Conservation (phyloP, 1,140 invertebrate genomes). For the Cryptotermes secundus region DNA sequence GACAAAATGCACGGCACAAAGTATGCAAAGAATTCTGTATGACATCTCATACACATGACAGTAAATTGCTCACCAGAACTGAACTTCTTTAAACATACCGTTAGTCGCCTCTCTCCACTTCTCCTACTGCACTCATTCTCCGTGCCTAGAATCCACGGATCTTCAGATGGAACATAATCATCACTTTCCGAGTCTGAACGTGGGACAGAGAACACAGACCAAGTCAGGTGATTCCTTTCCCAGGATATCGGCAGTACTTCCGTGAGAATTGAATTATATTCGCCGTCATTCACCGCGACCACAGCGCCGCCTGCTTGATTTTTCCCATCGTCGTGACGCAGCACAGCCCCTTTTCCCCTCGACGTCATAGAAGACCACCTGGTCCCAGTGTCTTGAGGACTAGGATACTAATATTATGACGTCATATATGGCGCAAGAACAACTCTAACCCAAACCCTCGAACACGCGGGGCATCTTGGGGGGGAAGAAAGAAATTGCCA, state of each 20-base stretch:
- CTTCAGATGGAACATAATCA: no score
- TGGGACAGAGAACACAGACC: not conserved
- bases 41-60: no score
- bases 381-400: not conserved
- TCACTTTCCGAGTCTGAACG: no score
- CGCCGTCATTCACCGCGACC: not conserved
- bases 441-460: not conserved
- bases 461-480: not conserved
- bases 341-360: not conserved
- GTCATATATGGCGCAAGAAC: not conserved
- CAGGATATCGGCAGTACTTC: not conserved
- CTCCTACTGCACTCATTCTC: no score
- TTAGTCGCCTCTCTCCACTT: no score
- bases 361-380: not conserved
- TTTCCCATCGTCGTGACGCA: not conserved
- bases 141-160: no score
- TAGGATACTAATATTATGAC: not conserved
- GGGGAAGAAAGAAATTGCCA: not conserved
- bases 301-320: not conserved
- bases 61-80: no score
- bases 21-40: no score
- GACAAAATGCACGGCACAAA: no score
- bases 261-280: slow-evolving; percentile 30
- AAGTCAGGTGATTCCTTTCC: slow-evolving; percentile 27
- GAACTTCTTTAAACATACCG: no score